Evolutionary conservation across 2,113 vertebrate species (phyloP).

Genomic region (Tauraco erythrolophus): DNA sequence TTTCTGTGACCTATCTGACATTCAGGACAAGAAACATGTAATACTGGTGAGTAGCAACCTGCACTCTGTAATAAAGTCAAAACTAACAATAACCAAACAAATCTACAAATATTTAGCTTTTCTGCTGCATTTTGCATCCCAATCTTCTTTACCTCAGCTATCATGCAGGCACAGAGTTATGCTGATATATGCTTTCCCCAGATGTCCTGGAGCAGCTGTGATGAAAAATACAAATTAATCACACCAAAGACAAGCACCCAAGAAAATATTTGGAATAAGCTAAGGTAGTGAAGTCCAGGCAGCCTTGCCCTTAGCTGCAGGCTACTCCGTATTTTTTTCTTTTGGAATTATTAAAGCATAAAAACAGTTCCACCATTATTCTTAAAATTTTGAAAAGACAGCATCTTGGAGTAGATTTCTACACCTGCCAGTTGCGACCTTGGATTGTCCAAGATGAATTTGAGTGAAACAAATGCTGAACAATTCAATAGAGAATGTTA

Average conservation of each 20-base stretch:
- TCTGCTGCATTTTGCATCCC: neutral
- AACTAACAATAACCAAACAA: neutral
- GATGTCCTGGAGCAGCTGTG: neutral
- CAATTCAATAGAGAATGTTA: neutral
- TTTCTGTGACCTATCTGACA: neutral
- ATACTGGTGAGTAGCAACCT: neutral
- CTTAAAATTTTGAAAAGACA: neutral
- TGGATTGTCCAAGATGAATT: neutral
- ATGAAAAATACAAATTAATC: constrained; percentile 6
- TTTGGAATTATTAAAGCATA: neutral
- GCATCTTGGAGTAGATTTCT: neutral
- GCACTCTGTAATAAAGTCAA: neutral
- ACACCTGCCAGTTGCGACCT: neutral
- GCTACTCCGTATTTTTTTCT: neutral
- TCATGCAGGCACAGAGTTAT: neutral
- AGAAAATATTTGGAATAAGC: constrained; percentile 1
- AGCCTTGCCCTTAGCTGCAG: neutral
- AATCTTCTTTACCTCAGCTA: neutral
- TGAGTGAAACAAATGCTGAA: neutral
- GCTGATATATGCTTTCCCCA: neutral
- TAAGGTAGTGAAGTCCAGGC: neutral
- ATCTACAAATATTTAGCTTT: neutral
- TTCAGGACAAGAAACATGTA: neutral
- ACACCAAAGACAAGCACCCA: neutral
- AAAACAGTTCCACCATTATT: neutral